A percentile compares a stretch with the other conserved stretches of the same genome.
Conservation (phyloP, 1,140 invertebrate species). For the Potamilus streckersoni region DNA sequence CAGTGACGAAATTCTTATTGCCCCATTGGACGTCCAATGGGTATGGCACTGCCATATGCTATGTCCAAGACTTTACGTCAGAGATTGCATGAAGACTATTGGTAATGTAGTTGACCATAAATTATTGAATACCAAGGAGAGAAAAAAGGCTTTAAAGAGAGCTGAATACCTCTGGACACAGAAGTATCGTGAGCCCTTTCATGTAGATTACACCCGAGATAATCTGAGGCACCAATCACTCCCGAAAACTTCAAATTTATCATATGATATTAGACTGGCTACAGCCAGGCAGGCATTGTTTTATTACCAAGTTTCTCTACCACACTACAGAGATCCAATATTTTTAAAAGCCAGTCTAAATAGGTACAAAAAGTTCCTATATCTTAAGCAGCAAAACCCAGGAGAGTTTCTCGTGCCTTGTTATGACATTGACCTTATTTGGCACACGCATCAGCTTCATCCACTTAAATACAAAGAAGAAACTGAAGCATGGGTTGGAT, state of each 20-base stretch:
- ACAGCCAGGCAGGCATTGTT: constrained; percentile 63
- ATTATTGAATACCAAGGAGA: constrained; percentile 31
- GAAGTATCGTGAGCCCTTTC: constrained; percentile 40
- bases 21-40: constrained; percentile 69
- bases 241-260: not conserved
- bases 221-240: not conserved
- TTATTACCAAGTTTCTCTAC: constrained; percentile 68
- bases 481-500: constrained; percentile 61
- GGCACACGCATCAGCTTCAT: constrained; percentile 69
- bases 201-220: constrained; percentile 5
- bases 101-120: constrained; percentile 62
- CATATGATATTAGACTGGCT: constrained; percentile 64
- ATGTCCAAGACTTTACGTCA: constrained; percentile 60
- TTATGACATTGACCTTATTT: constrained; percentile 69
- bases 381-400: constrained; percentile 62
- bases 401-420: constrained; percentile 68
- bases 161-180: constrained; percentile 33
- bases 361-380: constrained; percentile 68
- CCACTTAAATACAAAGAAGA: constrained; percentile 60
- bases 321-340: constrained; percentile 65
- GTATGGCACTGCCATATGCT: constrained; percentile 70
- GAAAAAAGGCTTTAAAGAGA: constrained; percentile 1
- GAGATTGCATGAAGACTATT: constrained; percentile 63
- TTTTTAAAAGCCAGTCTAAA: constrained; percentile 64
- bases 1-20: constrained; percentile 33